A percentile compares a stretch with the other conserved stretches of the same genome.
These are phyloP conservation scores for Periophthalmus magnuspinnatus DNA, from an alignment of 2,797 vertebrate genomes.

Conservation along the genomic window DNA sequence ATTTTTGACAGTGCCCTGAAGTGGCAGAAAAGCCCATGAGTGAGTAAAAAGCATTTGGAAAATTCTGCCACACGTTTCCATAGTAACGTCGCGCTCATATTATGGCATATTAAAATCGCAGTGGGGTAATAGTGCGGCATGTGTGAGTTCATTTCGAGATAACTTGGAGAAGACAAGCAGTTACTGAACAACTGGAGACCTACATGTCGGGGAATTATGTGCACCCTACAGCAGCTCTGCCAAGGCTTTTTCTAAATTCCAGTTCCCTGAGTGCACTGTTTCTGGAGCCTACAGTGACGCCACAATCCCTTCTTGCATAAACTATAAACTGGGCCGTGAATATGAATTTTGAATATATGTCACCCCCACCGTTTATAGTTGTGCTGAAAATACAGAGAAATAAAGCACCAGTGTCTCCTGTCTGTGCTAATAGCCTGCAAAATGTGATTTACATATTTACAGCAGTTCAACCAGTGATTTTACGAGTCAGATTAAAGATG, in stretches of 20 bases:
- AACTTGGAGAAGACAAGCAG: conserved; percentile 15
- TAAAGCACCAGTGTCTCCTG: conserved; percentile 36
- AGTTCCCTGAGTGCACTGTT: conserved; percentile 54
- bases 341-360: conserved; percentile 29
- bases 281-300: conserved; percentile 50
- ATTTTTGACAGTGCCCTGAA: conserved; percentile 24
- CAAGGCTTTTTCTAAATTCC: conserved; percentile 47
- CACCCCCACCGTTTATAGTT: conserved; percentile 31
- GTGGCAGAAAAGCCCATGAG: conserved; percentile 14
- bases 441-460: conserved; percentile 56
- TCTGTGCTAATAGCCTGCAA: conserved; percentile 21
- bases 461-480: conserved; percentile 42
- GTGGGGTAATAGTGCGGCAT: neutral
- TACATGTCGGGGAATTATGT: conserved; percentile 21
- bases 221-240: conserved; percentile 28
- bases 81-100: conserved; percentile 10
- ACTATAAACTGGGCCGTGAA: conserved; percentile 27
- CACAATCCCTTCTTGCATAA: conserved; percentile 1
- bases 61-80: neutral
- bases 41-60: conserved; percentile 1
- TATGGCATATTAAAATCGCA: conserved; percentile 10
- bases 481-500: neutral
- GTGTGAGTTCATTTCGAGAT: conserved; percentile 17
- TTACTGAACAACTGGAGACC: conserved; percentile 17
- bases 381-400: conserved; percentile 18